Base-by-base conservation (phyloP, 1,140 invertebrate genomes). In the Aplysia californica region DNA sequence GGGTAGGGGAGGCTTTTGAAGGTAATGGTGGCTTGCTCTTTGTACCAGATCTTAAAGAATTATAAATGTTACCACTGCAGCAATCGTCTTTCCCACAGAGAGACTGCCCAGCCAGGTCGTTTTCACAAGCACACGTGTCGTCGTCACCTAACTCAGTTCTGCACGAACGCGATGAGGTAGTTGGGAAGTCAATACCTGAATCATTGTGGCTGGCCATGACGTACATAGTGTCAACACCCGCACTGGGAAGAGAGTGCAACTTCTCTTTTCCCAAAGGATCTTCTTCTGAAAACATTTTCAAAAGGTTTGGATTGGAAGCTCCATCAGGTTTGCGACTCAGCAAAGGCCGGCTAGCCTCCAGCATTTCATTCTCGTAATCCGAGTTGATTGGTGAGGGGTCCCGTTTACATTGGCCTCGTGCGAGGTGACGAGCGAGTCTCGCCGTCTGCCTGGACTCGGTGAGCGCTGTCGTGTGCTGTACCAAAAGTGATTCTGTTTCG, bases 251-350 rank as follows among this genome's bases (percentile, higher is more conserved):
- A 36, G 20, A 41, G 10, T 39, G 31, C 23, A 76, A 44, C 3
- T 59, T 26, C 29, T 23, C 31, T 70, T 79, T 68, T 5, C 21
- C 35, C 10, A 75, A 21, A 3, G 33, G 10, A 6, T 66, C 66
- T 38, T 81, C 80, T 66, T 75, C 50, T 6, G 41, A 82, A 44
- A 79, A 78, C 76, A 85, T 81, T 73, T 79, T 82, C 21, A 81
- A 73, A 81, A 97, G 91, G 79, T 96, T 96, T 18, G 96, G 95
- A 92, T 97, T 96, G 3, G 96, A 97, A 35, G 96, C 95, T 50
- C 95, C 95, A 85, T 97, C 96, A 1, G 95, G 95, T 96, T 95
- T 82, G 94, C 82, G 74, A 29, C 79, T 82, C 38, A 83, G 59
- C 39, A 85, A 56, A 59, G 80, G 82, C 50, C 74, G 65, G 20